Conservation (phyloP, 2,113 vertebrate genomes). For the Charadrius vociferus region DNA sequence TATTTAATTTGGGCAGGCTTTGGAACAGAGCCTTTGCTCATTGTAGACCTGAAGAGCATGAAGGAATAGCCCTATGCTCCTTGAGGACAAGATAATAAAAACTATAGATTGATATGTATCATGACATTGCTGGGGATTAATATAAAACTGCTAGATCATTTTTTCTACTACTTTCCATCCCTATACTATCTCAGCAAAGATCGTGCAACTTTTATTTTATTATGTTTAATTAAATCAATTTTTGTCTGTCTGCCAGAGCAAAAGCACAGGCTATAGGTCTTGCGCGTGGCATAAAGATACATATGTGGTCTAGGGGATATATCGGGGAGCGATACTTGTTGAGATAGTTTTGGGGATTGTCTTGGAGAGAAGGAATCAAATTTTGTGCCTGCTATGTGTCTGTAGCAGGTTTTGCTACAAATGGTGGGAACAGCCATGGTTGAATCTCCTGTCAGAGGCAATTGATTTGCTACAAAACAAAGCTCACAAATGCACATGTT, state of each 20-base stretch:
- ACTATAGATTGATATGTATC: not conserved
- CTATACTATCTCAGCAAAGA: not conserved
- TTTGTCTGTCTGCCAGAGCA: not conserved
- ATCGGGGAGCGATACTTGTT: not conserved
- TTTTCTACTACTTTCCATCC: not conserved
- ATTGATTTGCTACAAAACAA: not conserved
- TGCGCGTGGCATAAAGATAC: not conserved
- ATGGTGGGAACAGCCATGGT: not conserved
- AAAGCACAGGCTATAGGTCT: not conserved
- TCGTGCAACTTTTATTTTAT: not conserved
- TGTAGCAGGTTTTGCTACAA: not conserved
- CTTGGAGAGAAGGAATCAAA: not conserved
- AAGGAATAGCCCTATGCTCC: not conserved
- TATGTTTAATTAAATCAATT: not conserved
- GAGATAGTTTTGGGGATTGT: not conserved
- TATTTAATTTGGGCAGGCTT: not conserved
- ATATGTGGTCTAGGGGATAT: not conserved
- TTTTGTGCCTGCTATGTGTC: not conserved
- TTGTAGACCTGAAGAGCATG: not conserved
- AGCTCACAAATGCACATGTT: not conserved
- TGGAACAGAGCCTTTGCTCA: not conserved
- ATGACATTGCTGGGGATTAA: not conserved
- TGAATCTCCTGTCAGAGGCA: not conserved
- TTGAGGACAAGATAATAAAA: not conserved
- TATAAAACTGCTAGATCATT: not conserved